These are phyloP conservation scores for Sminthurides aquaticus DNA, from an alignment of 2,888 invertebrate genomes.

Conservation along the genomic window DNA sequence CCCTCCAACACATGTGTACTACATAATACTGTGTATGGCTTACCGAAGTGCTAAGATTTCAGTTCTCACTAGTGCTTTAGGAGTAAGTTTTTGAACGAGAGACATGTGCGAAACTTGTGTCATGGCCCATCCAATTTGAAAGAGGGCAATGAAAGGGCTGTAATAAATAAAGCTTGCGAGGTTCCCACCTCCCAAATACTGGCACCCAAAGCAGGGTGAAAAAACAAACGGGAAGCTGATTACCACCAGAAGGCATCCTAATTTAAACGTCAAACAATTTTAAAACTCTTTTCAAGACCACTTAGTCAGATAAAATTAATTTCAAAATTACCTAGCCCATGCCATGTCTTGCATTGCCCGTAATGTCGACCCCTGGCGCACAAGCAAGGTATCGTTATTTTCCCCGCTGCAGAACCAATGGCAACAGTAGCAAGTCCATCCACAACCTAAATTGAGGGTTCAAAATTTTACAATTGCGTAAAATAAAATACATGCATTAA, in stretches of 20 bases:
- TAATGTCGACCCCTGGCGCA: slow-evolving; percentile 52
- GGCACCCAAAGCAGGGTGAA: slow-evolving; percentile 63
- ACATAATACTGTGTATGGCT: slow-evolving; percentile 24
- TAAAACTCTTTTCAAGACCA: background rate
- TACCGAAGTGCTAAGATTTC: slow-evolving; percentile 71
- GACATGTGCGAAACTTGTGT: slow-evolving; percentile 86
- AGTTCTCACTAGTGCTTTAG: slow-evolving; percentile 64
- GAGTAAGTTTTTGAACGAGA: slow-evolving; percentile 72
- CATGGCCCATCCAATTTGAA: slow-evolving; percentile 89
- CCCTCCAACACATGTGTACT: background rate
- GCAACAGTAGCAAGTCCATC: slow-evolving; percentile 82
- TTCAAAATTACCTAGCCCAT: slow-evolving; percentile 64
- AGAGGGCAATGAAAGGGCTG: slow-evolving; percentile 67
- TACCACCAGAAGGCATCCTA: slow-evolving; percentile 68
- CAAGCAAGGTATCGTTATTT: slow-evolving; percentile 58
- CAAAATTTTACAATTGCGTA: background rate
- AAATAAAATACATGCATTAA: background rate
- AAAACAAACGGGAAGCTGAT: slow-evolving; percentile 82
- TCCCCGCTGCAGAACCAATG: slow-evolving; percentile 76
- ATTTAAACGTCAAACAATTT: slow-evolving; percentile 43
- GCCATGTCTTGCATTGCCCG: slow-evolving; percentile 81
- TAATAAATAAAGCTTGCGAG: slow-evolving; percentile 69
- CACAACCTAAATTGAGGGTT: slow-evolving; percentile 60
- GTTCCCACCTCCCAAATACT: slow-evolving; percentile 47
- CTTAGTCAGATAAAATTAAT: slow-evolving; percentile 6